Conservation (phyloP, 2,113 vertebrate genomes). For the Pionites leucogaster region DNA sequence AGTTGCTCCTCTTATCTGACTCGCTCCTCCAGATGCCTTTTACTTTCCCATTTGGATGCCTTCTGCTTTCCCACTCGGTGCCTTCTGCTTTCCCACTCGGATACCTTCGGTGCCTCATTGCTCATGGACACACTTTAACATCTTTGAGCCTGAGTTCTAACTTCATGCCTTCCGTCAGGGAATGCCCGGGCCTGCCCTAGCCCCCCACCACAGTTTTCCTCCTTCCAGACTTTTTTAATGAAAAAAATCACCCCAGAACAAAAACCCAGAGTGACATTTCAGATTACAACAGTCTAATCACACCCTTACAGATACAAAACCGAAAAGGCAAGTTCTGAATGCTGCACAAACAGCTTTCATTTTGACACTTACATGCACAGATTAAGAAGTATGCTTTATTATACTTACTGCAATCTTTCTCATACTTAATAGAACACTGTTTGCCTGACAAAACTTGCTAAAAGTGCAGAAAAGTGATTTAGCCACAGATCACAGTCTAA, state of each 20-base stretch:
- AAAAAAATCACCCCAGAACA: neutral
- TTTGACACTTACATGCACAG: neutral
- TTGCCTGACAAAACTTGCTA: neutral
- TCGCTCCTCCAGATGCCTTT: too few species aligned
- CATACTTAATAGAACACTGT: neutral
- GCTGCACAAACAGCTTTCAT: neutral
- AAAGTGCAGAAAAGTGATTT: neutral
- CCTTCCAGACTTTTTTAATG: neutral
- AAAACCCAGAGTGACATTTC: neutral
- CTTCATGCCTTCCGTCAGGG: too few species aligned
- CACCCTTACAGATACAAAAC: neutral
- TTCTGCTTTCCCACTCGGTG: too few species aligned
- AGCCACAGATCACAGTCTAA: neutral
- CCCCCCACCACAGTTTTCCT: neutral
- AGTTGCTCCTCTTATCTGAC: too few species aligned
- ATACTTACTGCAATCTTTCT: neutral
- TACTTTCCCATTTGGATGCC: too few species aligned
- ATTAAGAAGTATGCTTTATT: neutral
- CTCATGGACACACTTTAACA: too few species aligned
- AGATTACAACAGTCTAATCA: neutral
- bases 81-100: too few species aligned
- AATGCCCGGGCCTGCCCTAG: too few species aligned
- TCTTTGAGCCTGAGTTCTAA: too few species aligned
- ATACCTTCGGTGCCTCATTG: too few species aligned
- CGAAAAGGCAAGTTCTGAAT: neutral